phyloP scores from a whole-genome alignment of 2,888 invertebrate genomes.

The Rambutsinella grinnellia region DNA sequence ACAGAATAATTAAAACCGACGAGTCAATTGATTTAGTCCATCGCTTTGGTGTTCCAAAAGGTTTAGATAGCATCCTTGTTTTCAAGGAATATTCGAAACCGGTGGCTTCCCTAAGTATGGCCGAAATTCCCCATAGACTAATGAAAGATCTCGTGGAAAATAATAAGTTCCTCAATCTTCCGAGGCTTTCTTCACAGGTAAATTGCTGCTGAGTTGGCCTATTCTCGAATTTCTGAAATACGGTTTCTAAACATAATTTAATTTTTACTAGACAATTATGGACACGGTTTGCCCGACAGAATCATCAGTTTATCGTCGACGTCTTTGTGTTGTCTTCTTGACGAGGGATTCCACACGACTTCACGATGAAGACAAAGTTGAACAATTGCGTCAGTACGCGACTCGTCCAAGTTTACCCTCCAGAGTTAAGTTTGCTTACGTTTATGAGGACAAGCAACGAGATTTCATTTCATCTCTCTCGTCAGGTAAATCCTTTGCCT shows the following conservation, averaged over 20 bases:
- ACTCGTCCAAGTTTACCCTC: constrained; percentile 67
- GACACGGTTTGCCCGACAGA: constrained; percentile 91
- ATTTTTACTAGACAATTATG: constrained; percentile 68
- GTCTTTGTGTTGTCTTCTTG: constrained; percentile 84
- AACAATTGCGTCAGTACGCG: constrained; percentile 56
- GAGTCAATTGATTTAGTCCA: constrained; percentile 76
- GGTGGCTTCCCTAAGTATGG: constrained; percentile 88
- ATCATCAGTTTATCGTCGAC: constrained; percentile 82
- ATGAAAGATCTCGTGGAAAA: constrained; percentile 89
- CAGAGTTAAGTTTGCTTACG: constrained; percentile 87
- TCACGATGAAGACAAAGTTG: constrained; percentile 53
- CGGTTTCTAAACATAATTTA: no score
- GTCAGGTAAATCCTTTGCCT: constrained; percentile 70
- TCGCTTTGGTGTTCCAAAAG: constrained; percentile 80
- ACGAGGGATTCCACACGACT: constrained; percentile 70
- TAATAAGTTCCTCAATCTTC: constrained; percentile 89
- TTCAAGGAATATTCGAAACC: constrained; percentile 90
- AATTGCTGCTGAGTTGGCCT: no score
- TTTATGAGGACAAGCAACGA: constrained; percentile 84
- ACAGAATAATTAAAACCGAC: constrained; percentile 52
- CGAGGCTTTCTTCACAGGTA: constrained; percentile 92
- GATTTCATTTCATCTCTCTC: constrained; percentile 83
- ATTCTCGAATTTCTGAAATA: constrained; percentile 1
- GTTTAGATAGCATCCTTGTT: constrained; percentile 84
- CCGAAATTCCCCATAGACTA: constrained; percentile 89